These are phyloP conservation scores for Meloidogyne hapla DNA, from an alignment of 1,140 invertebrate genomes.

Conservation along the genomic window DNA sequence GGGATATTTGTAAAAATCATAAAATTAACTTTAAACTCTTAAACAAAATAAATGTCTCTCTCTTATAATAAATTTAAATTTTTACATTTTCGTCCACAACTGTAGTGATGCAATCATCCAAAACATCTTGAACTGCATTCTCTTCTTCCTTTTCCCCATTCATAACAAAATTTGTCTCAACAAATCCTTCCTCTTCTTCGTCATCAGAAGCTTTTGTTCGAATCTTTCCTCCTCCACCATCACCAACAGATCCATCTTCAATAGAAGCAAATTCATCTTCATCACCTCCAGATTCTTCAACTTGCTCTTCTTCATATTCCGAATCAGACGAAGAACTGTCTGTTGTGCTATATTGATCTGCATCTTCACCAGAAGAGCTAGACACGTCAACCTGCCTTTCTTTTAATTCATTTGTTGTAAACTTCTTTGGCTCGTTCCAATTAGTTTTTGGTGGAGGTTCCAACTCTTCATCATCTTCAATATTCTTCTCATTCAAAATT, in stretches of 20 bases:
- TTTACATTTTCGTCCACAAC: not conserved
- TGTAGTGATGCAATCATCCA: not conserved
- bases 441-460: not conserved
- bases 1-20: not conserved
- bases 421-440: not conserved
- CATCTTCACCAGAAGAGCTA: not conserved
- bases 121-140: not conserved
- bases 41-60: not conserved
- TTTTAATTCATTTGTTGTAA: not conserved
- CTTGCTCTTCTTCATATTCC: not conserved
- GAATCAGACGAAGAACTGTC: not conserved
- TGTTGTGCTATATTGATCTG: not conserved
- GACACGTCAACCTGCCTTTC: not conserved
- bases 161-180: not conserved
- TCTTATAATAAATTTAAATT: not conserved
- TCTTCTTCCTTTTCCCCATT: not conserved
- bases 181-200: constrained; percentile 6
- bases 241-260: not conserved
- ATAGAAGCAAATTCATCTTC: not conserved
- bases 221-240: not conserved
- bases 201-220: constrained; percentile 2
- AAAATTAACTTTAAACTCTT: not conserved
- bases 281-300: not conserved
- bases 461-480: not conserved
- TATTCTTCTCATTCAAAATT: not conserved